Percentiles rank a stretch among this genome's conserved stretches.
phyloP scores from a whole-genome alignment of 2,888 invertebrate genomes.

The Mystacides longicornis region DNA sequence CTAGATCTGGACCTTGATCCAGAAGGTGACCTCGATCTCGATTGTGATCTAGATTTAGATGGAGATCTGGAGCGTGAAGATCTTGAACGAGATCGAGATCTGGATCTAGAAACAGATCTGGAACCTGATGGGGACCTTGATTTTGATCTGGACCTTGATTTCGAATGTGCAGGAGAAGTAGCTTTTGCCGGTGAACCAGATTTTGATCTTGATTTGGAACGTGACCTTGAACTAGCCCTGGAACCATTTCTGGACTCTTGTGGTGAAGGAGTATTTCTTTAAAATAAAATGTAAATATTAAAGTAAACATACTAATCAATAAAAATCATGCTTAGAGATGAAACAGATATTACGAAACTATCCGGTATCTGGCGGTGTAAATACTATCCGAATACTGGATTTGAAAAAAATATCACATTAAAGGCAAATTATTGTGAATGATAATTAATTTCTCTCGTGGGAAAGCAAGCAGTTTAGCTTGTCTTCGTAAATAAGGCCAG shows the following conservation, averaged over 20 bases:
- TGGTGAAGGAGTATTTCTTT: background rate
- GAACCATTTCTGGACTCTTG: conserved; percentile 23
- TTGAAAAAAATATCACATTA: too few species aligned
- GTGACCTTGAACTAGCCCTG: conserved; percentile 28
- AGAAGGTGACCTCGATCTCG: conserved; percentile 37
- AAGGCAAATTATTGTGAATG: too few species aligned
- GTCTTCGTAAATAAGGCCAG: too few species aligned
- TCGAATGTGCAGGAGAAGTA: conserved; percentile 27
- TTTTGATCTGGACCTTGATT: conserved; percentile 30
- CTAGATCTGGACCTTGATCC: conserved; percentile 24
- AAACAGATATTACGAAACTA: too few species aligned
- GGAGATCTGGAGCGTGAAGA: conserved; percentile 18
- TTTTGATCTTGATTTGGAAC: conserved; percentile 32
- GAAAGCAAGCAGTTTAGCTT: too few species aligned
- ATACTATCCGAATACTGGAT: too few species aligned
- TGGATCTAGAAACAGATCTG: conserved; percentile 27
- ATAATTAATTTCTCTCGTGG: too few species aligned
- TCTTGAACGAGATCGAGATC: conserved; percentile 21
- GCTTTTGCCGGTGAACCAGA: conserved; percentile 31
- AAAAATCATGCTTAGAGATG: too few species aligned
- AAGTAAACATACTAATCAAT: too few species aligned
- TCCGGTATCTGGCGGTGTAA: too few species aligned
- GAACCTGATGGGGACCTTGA: conserved; percentile 37
- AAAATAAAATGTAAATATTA: conserved; percentile 1
- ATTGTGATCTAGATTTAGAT: conserved; percentile 30